Percentiles rank a stretch among this genome's conserved stretches.
phyloP scores from a whole-genome alignment of 2,797 vertebrate genomes.

The Smutsia temminckii region DNA sequence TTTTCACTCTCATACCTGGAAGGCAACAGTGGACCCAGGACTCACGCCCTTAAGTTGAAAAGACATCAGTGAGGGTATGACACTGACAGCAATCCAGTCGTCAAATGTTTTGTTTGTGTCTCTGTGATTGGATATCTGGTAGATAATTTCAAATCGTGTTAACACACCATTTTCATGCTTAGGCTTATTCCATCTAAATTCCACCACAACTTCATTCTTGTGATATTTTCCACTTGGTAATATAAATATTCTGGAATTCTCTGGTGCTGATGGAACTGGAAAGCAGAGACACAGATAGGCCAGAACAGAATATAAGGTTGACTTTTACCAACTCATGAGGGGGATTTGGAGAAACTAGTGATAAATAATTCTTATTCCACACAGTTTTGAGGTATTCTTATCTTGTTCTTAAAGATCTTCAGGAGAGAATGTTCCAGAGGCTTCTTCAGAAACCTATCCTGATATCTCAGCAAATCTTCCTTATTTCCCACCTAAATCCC shows the following conservation, averaged over 20 bases:
- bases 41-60: constrained; percentile 75
- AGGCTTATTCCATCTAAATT: constrained; percentile 85
- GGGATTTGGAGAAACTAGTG: background rate
- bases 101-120: background rate
- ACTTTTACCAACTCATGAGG: background rate
- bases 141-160: constrained; percentile 80
- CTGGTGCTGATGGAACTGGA: constrained; percentile 83
- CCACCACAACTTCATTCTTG: constrained; percentile 69
- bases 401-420: constrained; percentile 7
- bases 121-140: constrained; percentile 76
- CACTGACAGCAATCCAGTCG: constrained; percentile 67
- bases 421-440: background rate
- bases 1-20: constrained; percentile 82
- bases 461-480: background rate
- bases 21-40: constrained; percentile 73
- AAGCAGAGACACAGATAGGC: constrained; percentile 2
- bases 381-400: background rate
- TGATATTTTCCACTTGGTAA: constrained; percentile 2
- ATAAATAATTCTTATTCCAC: constrained; percentile 14
- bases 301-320: background rate
- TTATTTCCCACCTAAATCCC: background rate
- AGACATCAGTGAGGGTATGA: constrained; percentile 47
- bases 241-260: constrained; percentile 82
- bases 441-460: constrained; percentile 17
- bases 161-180: constrained; percentile 80